phyloP scores from a whole-genome alignment of 2,797 vertebrate genomes.

The Sitta carolinensis region DNA sequence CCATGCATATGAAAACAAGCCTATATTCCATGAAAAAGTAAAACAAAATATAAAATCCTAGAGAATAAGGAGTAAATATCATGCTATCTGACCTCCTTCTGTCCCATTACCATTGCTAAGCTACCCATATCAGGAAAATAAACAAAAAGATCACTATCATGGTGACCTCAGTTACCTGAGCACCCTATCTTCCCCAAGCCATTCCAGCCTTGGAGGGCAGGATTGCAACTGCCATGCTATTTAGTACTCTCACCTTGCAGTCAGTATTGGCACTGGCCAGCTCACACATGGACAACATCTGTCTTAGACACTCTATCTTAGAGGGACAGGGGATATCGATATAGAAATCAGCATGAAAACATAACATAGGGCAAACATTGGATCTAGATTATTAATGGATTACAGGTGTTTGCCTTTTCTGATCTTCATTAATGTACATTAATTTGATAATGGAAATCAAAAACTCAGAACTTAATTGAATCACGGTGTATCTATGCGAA shows the following conservation, averaged over 20 bases:
- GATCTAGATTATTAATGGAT: not conserved
- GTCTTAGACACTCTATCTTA: not conserved
- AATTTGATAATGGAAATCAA: not conserved
- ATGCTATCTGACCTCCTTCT: not conserved
- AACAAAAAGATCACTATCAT: not conserved
- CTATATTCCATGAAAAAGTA: not conserved
- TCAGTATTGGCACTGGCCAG: not conserved
- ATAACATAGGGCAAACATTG: not conserved
- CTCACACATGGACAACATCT: not conserved
- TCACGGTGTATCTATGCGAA: not conserved
- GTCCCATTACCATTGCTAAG: not conserved
- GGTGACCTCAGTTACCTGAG: accelerated
- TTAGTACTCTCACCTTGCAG: not conserved
- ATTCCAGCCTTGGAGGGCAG: not conserved
- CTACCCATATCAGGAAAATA: not conserved
- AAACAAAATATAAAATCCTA: not conserved
- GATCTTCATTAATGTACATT: not conserved
- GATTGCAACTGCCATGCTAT: not conserved
- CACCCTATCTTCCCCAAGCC: not conserved
- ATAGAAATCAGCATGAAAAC: not conserved
- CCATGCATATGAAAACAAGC: not conserved
- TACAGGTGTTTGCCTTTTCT: not conserved
- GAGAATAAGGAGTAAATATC: not conserved
- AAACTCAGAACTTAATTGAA: not conserved
- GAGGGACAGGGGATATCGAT: accelerated